These are phyloP conservation scores for Andrena chrysosceles DNA, from an alignment of 2,888 invertebrate species.

Conservation along the genomic window DNA sequence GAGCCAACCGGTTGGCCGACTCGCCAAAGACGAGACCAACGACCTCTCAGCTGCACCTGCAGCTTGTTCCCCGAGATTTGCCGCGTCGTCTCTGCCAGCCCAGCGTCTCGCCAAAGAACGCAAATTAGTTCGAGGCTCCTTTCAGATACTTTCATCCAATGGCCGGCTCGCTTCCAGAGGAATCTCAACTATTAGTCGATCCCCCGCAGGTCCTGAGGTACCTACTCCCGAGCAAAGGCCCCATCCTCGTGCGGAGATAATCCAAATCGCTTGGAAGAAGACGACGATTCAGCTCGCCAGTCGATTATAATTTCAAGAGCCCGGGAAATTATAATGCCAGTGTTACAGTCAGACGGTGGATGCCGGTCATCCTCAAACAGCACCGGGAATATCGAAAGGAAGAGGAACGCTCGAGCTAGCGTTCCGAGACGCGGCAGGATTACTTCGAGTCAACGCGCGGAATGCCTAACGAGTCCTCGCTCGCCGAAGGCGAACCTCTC, in stretches of 20 bases:
- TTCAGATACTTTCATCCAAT: constrained; percentile 4
- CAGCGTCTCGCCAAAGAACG: constrained; percentile 1
- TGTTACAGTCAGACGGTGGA: background rate
- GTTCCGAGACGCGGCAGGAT: constrained; percentile 65
- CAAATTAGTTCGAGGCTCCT: constrained; percentile 10
- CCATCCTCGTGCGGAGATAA: background rate
- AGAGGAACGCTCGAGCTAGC: background rate
- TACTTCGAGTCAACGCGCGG: constrained; percentile 73
- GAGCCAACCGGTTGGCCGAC: constrained; percentile 30
- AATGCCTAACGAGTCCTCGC: constrained; percentile 76
- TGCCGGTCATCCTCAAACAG: constrained; percentile 13
- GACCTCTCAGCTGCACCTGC: constrained; percentile 53
- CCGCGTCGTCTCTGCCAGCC: background rate
- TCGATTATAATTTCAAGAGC: background rate
- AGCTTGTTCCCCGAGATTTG: constrained; percentile 7
- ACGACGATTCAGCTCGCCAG: background rate
- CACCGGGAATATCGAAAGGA: constrained; percentile 9
- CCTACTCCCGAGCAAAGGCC: background rate
- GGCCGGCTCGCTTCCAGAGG: background rate
- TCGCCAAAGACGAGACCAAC: constrained; percentile 55
- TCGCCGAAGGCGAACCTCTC: constrained; percentile 40
- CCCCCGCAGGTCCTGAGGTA: background rate
- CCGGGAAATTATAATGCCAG: background rate
- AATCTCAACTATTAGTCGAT: background rate
- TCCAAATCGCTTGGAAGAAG: background rate